These are phyloP conservation scores for Thamnophis elegans DNA, from an alignment of 2,797 vertebrate genomes.

Conservation along the genomic window DNA sequence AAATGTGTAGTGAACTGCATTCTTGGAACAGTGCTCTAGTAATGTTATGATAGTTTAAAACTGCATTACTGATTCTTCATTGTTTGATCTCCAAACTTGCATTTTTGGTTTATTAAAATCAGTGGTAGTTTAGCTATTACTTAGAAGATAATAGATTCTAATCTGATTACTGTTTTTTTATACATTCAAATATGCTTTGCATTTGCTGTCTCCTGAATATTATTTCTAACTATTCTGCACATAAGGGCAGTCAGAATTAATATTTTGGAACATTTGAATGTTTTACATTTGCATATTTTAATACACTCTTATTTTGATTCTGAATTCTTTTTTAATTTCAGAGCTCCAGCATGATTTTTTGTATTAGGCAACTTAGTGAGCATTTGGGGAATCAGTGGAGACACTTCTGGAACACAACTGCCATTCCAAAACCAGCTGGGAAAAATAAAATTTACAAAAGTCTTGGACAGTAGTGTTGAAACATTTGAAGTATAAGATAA, in stretches of 20 bases:
- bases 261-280: constrained; percentile 1
- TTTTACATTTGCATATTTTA: background rate
- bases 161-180: background rate
- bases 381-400: constrained; percentile 32
- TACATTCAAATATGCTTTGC: background rate
- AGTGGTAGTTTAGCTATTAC: background rate
- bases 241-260: constrained; percentile 3
- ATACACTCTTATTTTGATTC: background rate
- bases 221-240: background rate
- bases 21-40: background rate
- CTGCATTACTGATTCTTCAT: background rate
- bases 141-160: background rate
- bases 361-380: constrained; percentile 21
- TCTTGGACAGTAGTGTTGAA: constrained; percentile 29
- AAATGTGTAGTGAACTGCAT: background rate
- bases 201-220: background rate
- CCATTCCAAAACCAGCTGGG: constrained; percentile 42
- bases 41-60: background rate
- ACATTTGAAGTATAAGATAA: constrained; percentile 46
- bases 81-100: background rate
- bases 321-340: background rate
- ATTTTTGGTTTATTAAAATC: background rate
- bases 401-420: constrained; percentile 46
- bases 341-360: background rate
- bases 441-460: constrained; percentile 42